Evolutionary conservation across 2,888 invertebrate species (phyloP), one percentile per base, ranked within the genome.

Genomic region (Drosophila heteroneura): DNA sequence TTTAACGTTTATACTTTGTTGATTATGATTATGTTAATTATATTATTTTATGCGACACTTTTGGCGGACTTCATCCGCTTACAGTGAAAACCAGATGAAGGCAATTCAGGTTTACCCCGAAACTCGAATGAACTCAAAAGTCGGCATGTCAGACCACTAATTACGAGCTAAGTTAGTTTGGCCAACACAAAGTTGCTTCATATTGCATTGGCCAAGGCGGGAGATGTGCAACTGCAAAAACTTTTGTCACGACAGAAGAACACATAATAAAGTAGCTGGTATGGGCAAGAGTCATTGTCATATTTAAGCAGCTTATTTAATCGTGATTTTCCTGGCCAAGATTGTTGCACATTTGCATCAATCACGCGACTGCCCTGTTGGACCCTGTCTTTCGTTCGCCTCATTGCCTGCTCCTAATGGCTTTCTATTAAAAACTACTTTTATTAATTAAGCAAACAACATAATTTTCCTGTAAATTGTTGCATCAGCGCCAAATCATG

Each of bases 11-110:
- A 90, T 89, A 90, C 90, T 85, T 81, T 85, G 88, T 90, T 89
- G 90, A 89, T 89, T 90, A 89, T 89, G 90, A 90, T 89, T 90
- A 89, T 88, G 88, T 89, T 88, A 88, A 88, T 88, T 88, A 89
- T 88, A 87, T 82, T 81, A 83, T 87, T 90, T 87, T 84, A 89
- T 89, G 88, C 81, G 88, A 85, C 82, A 83, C 76, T 85, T 57
- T 83, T 83, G 79, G 73, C 76, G 76, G 83, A 75, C 83, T 81
- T 82, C 81, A 71, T 66, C 74, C 73, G 47, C 78, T 65, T 70
- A 74, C 71, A 78, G 74, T 51, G 72, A 73, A 81, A 79, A 79
- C 71, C 70, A 73, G 72, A 72, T 70, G 58, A 70, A 44, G 54
- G 54, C 56, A 77, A 75, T 74, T 71, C 82, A 56, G 73, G 79